Evolutionary conservation across 2,888 invertebrate species (phyloP).

Genomic region (Cylindroiulus punctatus): DNA sequence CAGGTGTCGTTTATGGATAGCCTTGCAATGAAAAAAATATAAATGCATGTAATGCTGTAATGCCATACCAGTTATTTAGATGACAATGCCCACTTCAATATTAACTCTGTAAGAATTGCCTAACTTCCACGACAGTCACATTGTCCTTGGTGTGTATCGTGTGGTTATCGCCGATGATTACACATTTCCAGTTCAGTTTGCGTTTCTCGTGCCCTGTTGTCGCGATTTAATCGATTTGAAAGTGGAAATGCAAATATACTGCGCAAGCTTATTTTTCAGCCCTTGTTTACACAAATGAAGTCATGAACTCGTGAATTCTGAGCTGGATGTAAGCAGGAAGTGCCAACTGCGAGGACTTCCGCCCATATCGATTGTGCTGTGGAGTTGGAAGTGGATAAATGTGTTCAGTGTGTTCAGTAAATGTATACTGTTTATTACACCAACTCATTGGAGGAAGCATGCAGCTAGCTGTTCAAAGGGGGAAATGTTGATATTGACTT

Average conservation of each 20-base stretch:
- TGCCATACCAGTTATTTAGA: neutral
- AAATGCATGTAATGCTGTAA: too few species aligned
- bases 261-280: neutral
- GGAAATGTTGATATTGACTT: neutral
- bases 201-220: neutral
- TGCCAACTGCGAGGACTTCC: slow-evolving; percentile 18
- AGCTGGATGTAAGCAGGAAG: slow-evolving; percentile 10
- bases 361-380: slow-evolving; percentile 18
- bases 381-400: neutral
- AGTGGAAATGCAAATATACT: neutral
- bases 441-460: neutral
- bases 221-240: neutral
- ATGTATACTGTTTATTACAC: neutral
- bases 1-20: too few species aligned
- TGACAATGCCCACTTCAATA: neutral
- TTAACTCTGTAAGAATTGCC: neutral
- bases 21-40: neutral
- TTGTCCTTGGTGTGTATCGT: neutral
- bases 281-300: neutral
- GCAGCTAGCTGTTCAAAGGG: neutral
- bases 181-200: neutral
- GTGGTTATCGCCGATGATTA: neutral
- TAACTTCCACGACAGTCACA: neutral
- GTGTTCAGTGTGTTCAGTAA: neutral
- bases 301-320: slow-evolving; percentile 11